Evolutionary conservation across 92 coral and sea anemone species (phyloP).

Genomic region (Phenganax marumi): DNA sequence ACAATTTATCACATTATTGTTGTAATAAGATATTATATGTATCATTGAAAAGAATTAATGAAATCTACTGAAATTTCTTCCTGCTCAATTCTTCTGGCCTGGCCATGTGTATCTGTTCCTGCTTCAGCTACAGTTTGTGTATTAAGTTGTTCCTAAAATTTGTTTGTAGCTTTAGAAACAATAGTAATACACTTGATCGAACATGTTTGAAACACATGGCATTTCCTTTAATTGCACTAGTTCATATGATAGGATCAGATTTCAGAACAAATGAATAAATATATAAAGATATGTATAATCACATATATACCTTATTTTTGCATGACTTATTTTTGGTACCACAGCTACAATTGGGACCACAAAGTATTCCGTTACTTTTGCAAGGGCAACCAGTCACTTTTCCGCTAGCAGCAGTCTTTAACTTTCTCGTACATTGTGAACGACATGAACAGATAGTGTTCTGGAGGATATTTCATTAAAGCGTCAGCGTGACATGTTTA

Average conservation of each 20-base stretch:
- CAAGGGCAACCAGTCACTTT: constrained; percentile 21
- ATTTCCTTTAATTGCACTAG: background rate
- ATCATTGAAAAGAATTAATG: background rate
- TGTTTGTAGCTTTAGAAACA: no score
- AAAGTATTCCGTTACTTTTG: background rate
- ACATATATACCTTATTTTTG: background rate
- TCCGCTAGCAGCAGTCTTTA: background rate
- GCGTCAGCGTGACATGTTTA: background rate
- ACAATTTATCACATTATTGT: background rate
- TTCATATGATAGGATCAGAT: background rate
- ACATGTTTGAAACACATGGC: no score
- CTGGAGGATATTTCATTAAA: background rate
- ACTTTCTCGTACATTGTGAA: background rate
- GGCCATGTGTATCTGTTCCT: no score
- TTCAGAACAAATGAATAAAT: background rate
- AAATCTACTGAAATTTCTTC: background rate
- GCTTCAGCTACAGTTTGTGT: no score
- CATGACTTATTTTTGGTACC: constrained; percentile 13
- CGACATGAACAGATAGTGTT: background rate
- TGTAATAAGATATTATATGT: no score
- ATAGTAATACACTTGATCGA: no score
- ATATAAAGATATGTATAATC: background rate
- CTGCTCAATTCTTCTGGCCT: background rate
- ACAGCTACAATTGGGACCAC: background rate
- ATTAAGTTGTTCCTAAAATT: no score